Conservation (phyloP, 2,797 vertebrate species). For the Phalanger gymnotis region DNA sequence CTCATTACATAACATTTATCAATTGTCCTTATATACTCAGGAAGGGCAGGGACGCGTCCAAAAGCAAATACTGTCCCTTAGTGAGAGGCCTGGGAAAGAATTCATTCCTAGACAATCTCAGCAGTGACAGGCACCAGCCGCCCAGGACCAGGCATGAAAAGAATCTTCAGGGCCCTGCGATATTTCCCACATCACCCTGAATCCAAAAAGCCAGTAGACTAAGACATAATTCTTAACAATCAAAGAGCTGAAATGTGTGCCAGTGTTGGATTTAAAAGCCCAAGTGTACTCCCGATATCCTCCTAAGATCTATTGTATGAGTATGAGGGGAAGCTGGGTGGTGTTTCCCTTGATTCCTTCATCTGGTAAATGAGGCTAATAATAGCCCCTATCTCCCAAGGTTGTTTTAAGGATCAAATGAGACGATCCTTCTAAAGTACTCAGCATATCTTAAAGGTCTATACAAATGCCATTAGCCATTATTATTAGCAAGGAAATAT, state of each 20-base stretch:
- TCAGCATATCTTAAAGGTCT: no score
- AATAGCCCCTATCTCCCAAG: neutral
- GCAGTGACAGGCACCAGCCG: neutral
- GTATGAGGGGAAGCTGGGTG: neutral
- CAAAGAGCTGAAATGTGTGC: no score
- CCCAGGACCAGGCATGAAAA: neutral
- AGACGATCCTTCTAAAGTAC: no score
- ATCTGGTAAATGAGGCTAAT: neutral
- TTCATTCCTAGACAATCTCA: neutral
- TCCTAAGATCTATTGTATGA: no score
- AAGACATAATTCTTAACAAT: neutral
- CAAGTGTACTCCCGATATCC: no score
- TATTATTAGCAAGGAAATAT: neutral
- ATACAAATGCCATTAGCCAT: no score
- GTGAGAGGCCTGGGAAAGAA: neutral
- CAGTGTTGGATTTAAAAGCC: neutral
- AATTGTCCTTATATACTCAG: neutral
- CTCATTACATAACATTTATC: neutral
- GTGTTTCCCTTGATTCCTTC: neutral
- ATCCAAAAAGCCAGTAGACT: neutral
- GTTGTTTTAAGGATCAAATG: neutral
- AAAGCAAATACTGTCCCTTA: neutral
- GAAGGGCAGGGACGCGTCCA: neutral
- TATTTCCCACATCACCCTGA: no score
- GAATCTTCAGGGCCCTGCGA: no score